Evolutionary conservation across 2,797 vertebrate species (phyloP).

Genomic region (Arctocebus calabarensis): DNA sequence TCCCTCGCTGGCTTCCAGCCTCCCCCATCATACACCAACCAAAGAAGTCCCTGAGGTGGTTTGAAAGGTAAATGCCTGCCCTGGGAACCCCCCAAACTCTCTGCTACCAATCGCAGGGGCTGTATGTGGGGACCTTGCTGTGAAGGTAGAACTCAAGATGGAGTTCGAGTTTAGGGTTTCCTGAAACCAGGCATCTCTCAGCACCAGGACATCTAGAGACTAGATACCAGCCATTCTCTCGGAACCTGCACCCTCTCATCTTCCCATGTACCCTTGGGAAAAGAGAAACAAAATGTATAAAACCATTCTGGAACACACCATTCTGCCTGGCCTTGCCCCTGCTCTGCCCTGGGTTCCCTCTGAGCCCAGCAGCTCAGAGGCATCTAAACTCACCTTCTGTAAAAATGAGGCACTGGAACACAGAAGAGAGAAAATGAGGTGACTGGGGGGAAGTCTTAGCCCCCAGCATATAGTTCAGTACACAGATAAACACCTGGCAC

Average conservation of each 20-base stretch:
- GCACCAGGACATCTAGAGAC: background rate
- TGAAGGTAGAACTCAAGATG: background rate
- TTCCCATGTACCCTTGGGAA: background rate
- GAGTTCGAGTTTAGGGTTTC: background rate
- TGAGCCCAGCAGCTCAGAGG: background rate
- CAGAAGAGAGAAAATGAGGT: background rate
- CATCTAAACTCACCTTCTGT: background rate
- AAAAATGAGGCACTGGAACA: background rate
- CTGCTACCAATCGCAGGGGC: background rate
- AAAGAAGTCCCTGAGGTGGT: slow-evolving; percentile 33
- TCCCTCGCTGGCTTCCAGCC: slow-evolving; percentile 80
- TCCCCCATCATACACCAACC: slow-evolving; percentile 24
- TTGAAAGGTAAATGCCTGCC: slow-evolving; percentile 7
- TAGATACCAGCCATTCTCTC: background rate
- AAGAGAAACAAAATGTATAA: background rate
- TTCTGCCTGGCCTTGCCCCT: background rate
- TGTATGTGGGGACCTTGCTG: background rate
- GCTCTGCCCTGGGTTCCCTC: background rate
- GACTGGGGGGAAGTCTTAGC: background rate
- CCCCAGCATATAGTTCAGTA: background rate
- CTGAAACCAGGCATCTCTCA: background rate
- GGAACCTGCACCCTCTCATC: background rate
- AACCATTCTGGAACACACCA: background rate
- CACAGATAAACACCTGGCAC: background rate
- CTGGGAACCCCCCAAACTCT: background rate